A percentile compares a stretch with the other conserved stretches of the same genome.
Evolutionary conservation across 2,888 invertebrate genomes (phyloP).

Genomic region (Baronia brevicornis): DNA sequence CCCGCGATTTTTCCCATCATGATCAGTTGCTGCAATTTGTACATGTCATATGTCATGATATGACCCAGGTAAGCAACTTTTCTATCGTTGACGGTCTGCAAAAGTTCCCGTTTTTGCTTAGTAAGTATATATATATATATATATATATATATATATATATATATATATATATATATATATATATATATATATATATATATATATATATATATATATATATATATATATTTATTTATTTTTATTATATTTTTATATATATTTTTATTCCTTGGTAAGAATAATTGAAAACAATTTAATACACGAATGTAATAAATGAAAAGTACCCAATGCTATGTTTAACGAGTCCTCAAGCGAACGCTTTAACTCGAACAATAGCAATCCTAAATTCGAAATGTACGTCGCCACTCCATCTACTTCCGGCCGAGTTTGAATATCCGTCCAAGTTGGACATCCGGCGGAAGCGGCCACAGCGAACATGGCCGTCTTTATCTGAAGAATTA

Average conservation of each 20-base stretch:
- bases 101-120: no score
- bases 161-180: no score
- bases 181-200: no score
- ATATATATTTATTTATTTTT: no score
- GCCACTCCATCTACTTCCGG: conserved; percentile 68
- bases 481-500: conserved; percentile 73
- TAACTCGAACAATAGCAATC: conserved; percentile 43
- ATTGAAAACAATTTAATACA: not conserved
- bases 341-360: conserved; percentile 16
- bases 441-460: conserved; percentile 70
- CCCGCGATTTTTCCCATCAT: no score
- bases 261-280: not conserved
- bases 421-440: conserved; percentile 72
- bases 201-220: no score
- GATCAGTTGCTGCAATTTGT: no score
- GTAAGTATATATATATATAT: no score
- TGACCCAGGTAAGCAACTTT: no score
- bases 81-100: no score
- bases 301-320: not conserved
- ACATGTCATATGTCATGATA: no score
- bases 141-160: no score
- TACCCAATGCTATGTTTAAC: not conserved
- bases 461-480: conserved; percentile 63
- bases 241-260: not conserved
- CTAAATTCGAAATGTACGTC: conserved; percentile 73